Conservation (phyloP, 2,888 invertebrate genomes). For the Callinectes sapidus region DNA sequence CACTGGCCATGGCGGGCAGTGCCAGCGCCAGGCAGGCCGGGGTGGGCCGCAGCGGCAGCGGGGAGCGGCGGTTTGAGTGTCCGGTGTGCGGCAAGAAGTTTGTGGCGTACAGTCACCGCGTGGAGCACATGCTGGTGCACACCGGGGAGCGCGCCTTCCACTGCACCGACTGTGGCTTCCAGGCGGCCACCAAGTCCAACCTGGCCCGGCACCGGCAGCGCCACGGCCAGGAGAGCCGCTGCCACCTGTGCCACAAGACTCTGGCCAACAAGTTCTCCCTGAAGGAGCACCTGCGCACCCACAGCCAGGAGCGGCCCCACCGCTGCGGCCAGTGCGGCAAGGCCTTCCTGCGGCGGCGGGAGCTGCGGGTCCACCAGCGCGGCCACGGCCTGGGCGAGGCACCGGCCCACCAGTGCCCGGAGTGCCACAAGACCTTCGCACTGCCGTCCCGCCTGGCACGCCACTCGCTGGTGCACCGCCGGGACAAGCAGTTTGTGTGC, state of each 20-base stretch:
- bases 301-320: slow-evolving; percentile 36
- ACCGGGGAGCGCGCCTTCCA: slow-evolving; percentile 72
- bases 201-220: slow-evolving; percentile 48
- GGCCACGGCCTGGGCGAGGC: neutral
- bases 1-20: slow-evolving; percentile 5
- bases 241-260: slow-evolving; percentile 45
- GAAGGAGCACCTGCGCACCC: slow-evolving; percentile 54
- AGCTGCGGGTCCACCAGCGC: slow-evolving; percentile 35
- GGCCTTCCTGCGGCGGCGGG: slow-evolving; percentile 37
- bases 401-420: neutral
- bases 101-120: slow-evolving; percentile 73
- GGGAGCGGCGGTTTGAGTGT: slow-evolving; percentile 57
- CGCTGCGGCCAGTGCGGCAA: slow-evolving; percentile 51
- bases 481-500: slow-evolving; percentile 49
- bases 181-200: slow-evolving; percentile 55
- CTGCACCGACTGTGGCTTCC: slow-evolving; percentile 69
- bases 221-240: slow-evolving; percentile 32
- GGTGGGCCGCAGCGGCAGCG: neutral
- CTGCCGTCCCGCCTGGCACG: slow-evolving; percentile 48
- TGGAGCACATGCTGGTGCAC: slow-evolving; percentile 73
- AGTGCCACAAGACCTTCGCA: slow-evolving; percentile 30
- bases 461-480: slow-evolving; percentile 49
- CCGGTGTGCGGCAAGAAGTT: slow-evolving; percentile 72
- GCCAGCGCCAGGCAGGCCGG: neutral
- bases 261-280: slow-evolving; percentile 56